Conservation (phyloP, 2,888 invertebrate species). For the Stratiomys singularior region DNA sequence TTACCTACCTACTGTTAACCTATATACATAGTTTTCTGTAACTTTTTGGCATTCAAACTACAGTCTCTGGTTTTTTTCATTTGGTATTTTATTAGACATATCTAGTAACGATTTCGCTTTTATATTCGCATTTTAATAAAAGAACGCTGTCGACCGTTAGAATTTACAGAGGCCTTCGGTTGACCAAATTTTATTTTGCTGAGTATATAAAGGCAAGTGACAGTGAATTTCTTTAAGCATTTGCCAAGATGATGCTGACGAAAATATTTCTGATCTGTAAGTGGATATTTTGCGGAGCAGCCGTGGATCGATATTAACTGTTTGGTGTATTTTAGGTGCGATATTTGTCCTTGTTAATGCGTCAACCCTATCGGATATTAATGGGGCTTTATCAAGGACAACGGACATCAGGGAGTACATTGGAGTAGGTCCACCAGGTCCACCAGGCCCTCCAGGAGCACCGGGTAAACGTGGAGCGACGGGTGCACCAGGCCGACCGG, state of each 20-base stretch:
- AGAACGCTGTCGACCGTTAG: conserved; percentile 18
- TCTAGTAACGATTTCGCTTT: conserved; percentile 30
- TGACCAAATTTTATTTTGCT: background rate
- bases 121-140: conserved; percentile 14
- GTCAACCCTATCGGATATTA: background rate
- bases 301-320: background rate
- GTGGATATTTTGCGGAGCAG: conserved; percentile 20
- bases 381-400: background rate
- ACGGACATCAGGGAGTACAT: background rate
- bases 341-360: background rate
- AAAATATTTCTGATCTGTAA: conserved; percentile 27
- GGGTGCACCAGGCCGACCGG: background rate
- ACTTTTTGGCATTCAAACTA: background rate
- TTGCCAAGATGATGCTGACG: conserved; percentile 4
- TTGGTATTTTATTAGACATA: background rate
- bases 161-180: background rate
- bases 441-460: conserved; percentile 22
- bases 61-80: background rate
- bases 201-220: conserved; percentile 31
- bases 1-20: conserved; percentile 25
- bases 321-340: conserved; percentile 22
- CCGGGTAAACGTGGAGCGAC: conserved; percentile 19
- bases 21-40: background rate
- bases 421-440: conserved; percentile 33
- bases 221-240: conserved; percentile 1